A percentile compares a stretch with the other conserved stretches of the same genome.
phyloP scores from a whole-genome alignment of 2,113 vertebrate genomes.

The Ahaetulla prasina region DNA sequence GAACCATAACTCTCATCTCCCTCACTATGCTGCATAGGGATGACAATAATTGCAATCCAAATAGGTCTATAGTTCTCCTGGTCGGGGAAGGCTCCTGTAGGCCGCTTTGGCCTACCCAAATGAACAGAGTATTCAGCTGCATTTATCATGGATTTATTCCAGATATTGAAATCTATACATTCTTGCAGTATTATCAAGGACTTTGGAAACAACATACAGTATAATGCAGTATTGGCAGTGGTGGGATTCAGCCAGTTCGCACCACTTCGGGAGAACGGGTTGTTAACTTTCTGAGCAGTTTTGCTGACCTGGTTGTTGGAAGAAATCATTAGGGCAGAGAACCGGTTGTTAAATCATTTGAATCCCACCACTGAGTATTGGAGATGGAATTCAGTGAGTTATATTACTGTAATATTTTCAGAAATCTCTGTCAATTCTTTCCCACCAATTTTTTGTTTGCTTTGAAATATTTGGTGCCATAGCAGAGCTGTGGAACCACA shows the following conservation, averaged over 20 bases:
- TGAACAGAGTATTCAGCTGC: neutral
- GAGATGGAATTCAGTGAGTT: neutral
- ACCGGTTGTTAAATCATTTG: no score
- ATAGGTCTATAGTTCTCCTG: neutral
- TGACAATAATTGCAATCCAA: neutral
- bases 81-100: neutral
- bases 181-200: constrained; percentile 1
- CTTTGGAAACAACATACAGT: neutral
- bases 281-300: no score
- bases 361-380: no score
- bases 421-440: accelerated
- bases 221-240: neutral
- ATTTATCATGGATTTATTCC: neutral
- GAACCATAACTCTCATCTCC: neutral
- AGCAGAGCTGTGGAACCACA: accelerated
- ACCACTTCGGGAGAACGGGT: no score
- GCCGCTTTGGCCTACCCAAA: neutral
- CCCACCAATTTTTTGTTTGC: neutral
- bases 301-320: no score
- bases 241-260: no score
- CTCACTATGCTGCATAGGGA: neutral
- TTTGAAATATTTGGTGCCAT: neutral
- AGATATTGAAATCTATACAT: neutral
- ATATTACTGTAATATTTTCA: neutral
- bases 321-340: no score